Evolutionary conservation across 2,888 invertebrate species (phyloP).

Genomic region (Autographa gamma): DNA sequence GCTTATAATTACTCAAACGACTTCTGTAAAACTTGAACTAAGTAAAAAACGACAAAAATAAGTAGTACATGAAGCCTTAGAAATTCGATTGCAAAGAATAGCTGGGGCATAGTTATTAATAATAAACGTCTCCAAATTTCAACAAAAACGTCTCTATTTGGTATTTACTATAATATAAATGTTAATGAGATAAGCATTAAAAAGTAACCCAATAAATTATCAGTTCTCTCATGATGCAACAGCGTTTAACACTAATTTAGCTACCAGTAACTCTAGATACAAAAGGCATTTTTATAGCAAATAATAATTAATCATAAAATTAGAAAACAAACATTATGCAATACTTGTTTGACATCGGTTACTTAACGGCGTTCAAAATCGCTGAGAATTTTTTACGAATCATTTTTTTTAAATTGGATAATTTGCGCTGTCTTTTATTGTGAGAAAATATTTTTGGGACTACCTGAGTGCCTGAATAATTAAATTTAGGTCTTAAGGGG

Average conservation of each 20-base stretch:
- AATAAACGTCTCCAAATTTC: background rate
- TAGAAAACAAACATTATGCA: slow-evolving; percentile 9
- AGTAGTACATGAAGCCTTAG: too few species aligned
- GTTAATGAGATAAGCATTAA: background rate
- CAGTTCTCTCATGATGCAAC: background rate
- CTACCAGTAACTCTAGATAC: background rate
- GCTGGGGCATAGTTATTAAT: too few species aligned
- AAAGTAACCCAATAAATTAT: background rate
- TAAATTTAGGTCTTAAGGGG: background rate
- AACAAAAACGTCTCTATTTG: background rate
- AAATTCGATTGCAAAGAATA: too few species aligned
- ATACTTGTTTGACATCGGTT: slow-evolving; percentile 1
- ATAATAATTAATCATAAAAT: slow-evolving; percentile 6
- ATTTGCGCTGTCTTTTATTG: background rate
- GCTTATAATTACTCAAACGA: background rate
- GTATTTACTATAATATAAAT: background rate
- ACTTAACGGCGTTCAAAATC: slow-evolving; percentile 12
- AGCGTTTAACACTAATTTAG: background rate
- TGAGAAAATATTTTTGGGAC: slow-evolving; percentile 6
- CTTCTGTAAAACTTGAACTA: background rate
- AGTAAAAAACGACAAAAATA: too few species aligned
- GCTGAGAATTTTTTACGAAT: background rate
- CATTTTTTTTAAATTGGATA: slow-evolving; percentile 6
- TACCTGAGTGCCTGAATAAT: slow-evolving; percentile 23
- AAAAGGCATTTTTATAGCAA: background rate